Conservation (phyloP, 2,888 invertebrate genomes). For the Branchellion lobata region DNA sequence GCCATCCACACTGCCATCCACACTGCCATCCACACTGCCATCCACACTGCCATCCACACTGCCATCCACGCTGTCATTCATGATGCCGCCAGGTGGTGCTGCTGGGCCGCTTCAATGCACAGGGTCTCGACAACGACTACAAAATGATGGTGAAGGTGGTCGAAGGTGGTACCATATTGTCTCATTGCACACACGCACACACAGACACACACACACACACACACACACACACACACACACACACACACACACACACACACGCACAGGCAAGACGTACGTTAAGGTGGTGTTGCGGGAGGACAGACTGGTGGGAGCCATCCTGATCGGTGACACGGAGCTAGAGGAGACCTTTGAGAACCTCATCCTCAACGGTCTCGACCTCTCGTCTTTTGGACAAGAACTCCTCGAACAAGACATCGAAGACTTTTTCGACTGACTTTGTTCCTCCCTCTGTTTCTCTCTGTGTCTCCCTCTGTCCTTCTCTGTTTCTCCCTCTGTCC, state of each 20-base stretch:
- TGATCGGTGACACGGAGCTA: conserved; percentile 93
- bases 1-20: too few species aligned
- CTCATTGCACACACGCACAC: conserved; percentile 1
- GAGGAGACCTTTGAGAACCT: conserved; percentile 98
- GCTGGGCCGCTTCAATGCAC: conserved; percentile 88
- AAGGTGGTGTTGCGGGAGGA: conserved; percentile 84
- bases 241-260: not conserved
- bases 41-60: too few species aligned
- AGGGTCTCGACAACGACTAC: conserved; percentile 76
- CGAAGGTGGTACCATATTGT: conserved; percentile 64
- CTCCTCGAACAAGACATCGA: conserved; percentile 95
- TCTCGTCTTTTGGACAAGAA: conserved; percentile 83
- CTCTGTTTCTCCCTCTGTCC: too few species aligned
- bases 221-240: not conserved
- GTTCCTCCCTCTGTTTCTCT: too few species aligned
- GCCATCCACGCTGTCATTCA: not conserved
- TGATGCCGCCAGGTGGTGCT: conserved; percentile 69
- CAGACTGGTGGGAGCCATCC: conserved; percentile 83
- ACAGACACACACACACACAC: too few species aligned
- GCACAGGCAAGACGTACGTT: conserved; percentile 66
- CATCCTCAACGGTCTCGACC: conserved; percentile 88
- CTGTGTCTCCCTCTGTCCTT: too few species aligned
- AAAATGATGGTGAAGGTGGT: conserved; percentile 83
- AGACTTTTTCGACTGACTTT: conserved; percentile 83
- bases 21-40: too few species aligned